These are phyloP conservation scores for Alosa sapidissima DNA, from an alignment of 2,797 vertebrate species.

Conservation along the genomic window DNA sequence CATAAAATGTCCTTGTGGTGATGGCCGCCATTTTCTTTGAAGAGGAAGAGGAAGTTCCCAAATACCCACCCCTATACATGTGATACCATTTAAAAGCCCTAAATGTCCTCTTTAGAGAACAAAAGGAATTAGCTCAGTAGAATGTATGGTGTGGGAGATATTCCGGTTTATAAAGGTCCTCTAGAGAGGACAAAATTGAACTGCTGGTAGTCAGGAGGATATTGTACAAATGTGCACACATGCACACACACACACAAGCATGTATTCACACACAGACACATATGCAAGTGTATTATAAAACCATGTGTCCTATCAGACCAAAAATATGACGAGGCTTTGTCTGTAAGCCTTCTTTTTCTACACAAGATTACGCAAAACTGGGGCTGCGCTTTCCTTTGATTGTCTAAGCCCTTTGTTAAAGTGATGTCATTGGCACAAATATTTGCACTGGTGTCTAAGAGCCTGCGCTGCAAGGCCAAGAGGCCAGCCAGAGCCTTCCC, in stretches of 20 bases:
- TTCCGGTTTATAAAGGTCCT: no score
- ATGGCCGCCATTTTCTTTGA: no score
- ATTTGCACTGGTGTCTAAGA: background rate
- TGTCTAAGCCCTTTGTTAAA: background rate
- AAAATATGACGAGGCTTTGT: background rate
- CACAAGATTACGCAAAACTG: background rate
- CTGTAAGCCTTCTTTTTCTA: background rate
- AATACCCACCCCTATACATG: no score
- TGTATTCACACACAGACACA: background rate
- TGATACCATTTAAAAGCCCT: no score
- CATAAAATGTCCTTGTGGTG: no score
- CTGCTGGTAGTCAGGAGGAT: no score
- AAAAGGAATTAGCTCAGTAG: no score
- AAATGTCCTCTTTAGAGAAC: no score
- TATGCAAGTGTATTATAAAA: background rate
- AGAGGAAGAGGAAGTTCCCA: no score
- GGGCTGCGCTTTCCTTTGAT: background rate
- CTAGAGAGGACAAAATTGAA: no score
- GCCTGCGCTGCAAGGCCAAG: background rate
- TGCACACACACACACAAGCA: background rate
- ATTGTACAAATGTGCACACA: background rate
- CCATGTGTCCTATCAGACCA: background rate
- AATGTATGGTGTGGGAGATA: no score
- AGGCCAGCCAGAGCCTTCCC: background rate
- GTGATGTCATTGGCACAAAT: background rate